phyloP scores from a whole-genome alignment of 2,113 vertebrate genomes.

The Upupa epops region DNA sequence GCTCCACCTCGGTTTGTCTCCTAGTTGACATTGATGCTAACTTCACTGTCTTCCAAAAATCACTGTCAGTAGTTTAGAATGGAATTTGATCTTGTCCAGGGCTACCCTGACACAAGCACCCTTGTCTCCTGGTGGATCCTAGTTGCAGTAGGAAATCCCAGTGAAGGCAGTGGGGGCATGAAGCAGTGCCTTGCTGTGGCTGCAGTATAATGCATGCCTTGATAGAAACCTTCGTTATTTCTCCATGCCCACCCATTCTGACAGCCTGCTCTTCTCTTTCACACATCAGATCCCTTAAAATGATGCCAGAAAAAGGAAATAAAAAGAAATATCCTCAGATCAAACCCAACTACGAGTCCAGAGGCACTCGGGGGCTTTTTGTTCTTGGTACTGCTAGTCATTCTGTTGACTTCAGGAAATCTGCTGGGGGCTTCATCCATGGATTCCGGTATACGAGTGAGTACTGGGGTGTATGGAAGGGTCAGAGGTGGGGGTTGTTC shows the following conservation, averaged over 20 bases:
- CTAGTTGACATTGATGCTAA: neutral
- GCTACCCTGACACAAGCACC: neutral
- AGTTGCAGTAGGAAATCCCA: neutral
- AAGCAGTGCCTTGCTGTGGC: neutral
- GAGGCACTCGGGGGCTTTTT: slow-evolving; percentile 84
- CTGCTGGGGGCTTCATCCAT: slow-evolving; percentile 95
- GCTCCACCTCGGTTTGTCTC: neutral
- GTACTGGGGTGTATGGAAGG: neutral
- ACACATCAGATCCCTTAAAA: slow-evolving; percentile 78
- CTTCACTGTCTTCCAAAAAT: neutral
- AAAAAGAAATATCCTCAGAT: slow-evolving; percentile 87
- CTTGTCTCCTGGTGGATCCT: neutral
- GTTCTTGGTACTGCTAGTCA: slow-evolving; percentile 91
- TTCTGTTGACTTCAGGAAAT: slow-evolving; percentile 90
- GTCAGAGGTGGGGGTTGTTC: neutral
- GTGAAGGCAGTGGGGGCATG: neutral
- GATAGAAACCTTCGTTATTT: neutral
- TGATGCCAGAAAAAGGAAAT: slow-evolving; percentile 75
- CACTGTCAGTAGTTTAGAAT: neutral
- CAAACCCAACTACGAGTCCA: slow-evolving; percentile 88
- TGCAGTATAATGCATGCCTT: neutral
- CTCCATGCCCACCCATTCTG: neutral
- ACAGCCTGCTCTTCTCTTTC: neutral
- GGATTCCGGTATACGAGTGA: slow-evolving; percentile 98
- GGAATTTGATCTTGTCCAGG: neutral